Percentiles rank a stretch among this genome's conserved stretches.
These are phyloP conservation scores for Hofmannophila pseudospretella DNA, from an alignment of 2,888 invertebrate species.

Conservation along the genomic window DNA sequence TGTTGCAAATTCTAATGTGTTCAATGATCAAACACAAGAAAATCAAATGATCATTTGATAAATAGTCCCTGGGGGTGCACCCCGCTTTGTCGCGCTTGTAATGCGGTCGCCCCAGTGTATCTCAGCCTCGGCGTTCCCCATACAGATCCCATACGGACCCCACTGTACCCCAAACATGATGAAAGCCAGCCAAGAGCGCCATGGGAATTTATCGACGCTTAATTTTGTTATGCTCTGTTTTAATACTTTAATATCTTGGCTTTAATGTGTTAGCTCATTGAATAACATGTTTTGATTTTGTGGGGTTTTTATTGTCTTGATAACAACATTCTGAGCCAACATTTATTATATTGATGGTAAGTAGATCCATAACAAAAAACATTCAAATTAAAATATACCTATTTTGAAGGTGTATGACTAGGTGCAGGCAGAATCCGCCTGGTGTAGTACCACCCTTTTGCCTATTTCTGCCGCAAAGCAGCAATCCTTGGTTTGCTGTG, in stretches of 20 bases:
- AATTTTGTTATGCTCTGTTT: constrained; percentile 37
- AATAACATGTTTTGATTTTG: constrained; percentile 1
- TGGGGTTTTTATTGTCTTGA: not conserved
- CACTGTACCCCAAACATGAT: constrained; percentile 8
- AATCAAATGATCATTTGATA: constrained; percentile 80
- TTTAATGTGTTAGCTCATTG: constrained; percentile 14
- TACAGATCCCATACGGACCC: not conserved
- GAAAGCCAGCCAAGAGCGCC: constrained; percentile 24
- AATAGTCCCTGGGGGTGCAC: constrained; percentile 63
- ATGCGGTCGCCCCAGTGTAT: constrained; percentile 69
- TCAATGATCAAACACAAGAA: constrained; percentile 79
- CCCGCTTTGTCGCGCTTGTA: constrained; percentile 51
- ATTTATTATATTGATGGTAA: no score
- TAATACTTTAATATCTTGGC: constrained; percentile 18
- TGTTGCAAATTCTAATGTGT: constrained; percentile 74
- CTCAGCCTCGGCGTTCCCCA: no score
- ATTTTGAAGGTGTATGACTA: no score
- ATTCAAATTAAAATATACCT: no score
- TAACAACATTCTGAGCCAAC: no score
- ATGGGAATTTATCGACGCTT: constrained; percentile 53
- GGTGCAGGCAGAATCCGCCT: no score
- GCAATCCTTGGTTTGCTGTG: no score
- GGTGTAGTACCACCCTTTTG: no score
- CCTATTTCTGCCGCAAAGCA: no score
- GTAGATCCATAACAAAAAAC: no score